Base-by-base conservation (phyloP, 2,113 vertebrate genomes). In the Leptosomus discolor region DNA sequence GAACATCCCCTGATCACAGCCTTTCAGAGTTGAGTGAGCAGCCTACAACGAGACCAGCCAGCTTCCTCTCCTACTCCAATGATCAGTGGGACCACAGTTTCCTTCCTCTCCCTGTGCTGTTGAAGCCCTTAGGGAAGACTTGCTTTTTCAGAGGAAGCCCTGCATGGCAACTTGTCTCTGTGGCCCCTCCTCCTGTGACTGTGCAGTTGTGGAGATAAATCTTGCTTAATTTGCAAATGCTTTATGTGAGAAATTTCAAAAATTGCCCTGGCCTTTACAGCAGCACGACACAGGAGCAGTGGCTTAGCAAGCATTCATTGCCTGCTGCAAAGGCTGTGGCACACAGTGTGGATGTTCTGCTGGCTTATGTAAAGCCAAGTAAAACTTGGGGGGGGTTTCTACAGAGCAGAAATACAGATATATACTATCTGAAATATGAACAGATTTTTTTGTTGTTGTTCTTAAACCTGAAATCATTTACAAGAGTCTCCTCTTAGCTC, bases 311-410 rank as follows among this genome's bases (percentile, higher is more conserved):
- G 0, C 9, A 12, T 32, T 61, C 10, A 23, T 12, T 2, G 2
- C 9, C 41, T 54, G 37, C 36, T 37, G n/a, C 41, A 87, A 77
- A 63, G 48, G 19, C 29, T 73, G 29, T 5, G 7, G 12, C 0
- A 4, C 15, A 9, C 0, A 0, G 12, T 11, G 12, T 34, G 24
- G 43, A 58, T 73, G 57, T 51, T 64, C 50, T 41, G 36, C n/a
- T 58, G 43, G 8, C 37, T 71, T 50, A 76, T 0, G 3, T 0
- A 75, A 5, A 76, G 27, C 4, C 46, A 75, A 65, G 18, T 30
- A 74, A 78, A 78, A 75, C 1, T 0, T 11, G 11, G 1, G 1
- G 5, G 15, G 16, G 16, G 18, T 46, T 46, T 20, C 8, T 46
- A 36, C 7, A 45, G 10, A 81, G 50, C 5, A 61, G 69, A 85